Conservation (phyloP, 2,113 vertebrate genomes). For the Marmota monax region DNA sequence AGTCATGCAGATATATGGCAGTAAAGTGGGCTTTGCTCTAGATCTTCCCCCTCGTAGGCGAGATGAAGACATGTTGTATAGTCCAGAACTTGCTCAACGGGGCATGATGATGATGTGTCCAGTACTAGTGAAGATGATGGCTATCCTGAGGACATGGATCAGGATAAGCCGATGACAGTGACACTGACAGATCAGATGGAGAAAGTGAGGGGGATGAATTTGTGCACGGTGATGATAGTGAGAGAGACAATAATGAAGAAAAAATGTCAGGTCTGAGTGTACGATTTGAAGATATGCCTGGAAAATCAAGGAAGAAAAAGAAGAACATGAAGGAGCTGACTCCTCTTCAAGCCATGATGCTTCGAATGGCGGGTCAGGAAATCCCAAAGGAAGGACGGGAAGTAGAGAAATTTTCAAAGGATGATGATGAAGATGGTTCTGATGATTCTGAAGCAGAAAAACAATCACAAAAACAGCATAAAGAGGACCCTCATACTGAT, state of each 20-base stretch:
- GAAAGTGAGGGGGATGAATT: constrained; percentile 95
- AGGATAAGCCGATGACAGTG: constrained; percentile 92
- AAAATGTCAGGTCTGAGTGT: constrained; percentile 89
- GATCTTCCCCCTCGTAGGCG: constrained; percentile 87
- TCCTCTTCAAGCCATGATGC: constrained; percentile 99
- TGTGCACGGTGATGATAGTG: constrained; percentile 90
- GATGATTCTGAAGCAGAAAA: constrained; percentile 94
- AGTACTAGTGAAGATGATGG: constrained; percentile 91
- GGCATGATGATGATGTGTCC: constrained; percentile 89
- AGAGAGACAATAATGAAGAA: constrained; percentile 31
- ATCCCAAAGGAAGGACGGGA: constrained; percentile 96
- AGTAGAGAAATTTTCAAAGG: constrained; percentile 92
- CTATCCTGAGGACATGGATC: constrained; percentile 91
- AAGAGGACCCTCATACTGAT: constrained; percentile 88
- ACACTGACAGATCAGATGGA: constrained; percentile 91
- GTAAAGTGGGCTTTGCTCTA: constrained; percentile 90
- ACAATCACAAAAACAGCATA: constrained; percentile 88
- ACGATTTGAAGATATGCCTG: constrained; percentile 95
- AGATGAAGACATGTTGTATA: constrained; percentile 89
- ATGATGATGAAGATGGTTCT: constrained; percentile 91
- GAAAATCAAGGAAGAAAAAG: constrained; percentile 91
- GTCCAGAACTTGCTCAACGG: constrained; percentile 90
- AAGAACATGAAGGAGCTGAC: constrained; percentile 97
- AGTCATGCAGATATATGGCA: constrained; percentile 94
- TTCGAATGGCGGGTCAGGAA: constrained; percentile 98